These are phyloP conservation scores for Penaeus monodon DNA, from an alignment of 2,888 invertebrate species.

Conservation along the genomic window DNA sequence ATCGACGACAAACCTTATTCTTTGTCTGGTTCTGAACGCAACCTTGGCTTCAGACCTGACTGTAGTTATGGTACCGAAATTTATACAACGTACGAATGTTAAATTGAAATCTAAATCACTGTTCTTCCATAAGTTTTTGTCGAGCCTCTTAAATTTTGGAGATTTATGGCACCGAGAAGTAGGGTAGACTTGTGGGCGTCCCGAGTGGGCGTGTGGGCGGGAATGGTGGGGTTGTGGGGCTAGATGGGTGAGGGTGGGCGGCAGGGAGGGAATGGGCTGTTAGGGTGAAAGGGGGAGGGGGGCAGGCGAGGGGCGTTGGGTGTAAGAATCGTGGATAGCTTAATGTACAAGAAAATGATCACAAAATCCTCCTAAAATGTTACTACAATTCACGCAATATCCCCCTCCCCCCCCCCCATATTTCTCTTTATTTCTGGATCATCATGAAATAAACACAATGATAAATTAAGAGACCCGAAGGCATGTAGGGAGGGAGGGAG, in stretches of 20 bases:
- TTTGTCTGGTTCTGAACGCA: no score
- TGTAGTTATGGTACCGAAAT: constrained; percentile 20
- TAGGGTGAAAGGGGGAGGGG: neutral
- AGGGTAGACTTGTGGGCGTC: constrained; percentile 27
- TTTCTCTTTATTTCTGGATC: no score
- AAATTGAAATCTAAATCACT: constrained; percentile 57
- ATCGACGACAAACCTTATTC: no score
- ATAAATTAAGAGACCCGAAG: no score
- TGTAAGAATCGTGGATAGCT: neutral
- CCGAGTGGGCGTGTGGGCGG: constrained; percentile 22
- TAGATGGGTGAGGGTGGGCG: neutral
- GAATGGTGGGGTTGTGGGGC: neutral
- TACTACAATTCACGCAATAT: no score
- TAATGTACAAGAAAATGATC: no score
- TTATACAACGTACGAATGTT: constrained; percentile 55
- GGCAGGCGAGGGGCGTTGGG: neutral
- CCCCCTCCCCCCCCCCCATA: no score
- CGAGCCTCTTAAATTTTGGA: constrained; percentile 46
- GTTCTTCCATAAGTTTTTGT: constrained; percentile 58
- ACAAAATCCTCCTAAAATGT: no score
- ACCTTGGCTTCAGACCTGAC: no score
- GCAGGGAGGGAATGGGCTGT: neutral
- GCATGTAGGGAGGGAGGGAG: no score
- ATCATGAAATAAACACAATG: no score
- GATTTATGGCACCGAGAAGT: constrained; percentile 42